Evolutionary conservation across 2,113 vertebrate genomes (phyloP).

Genomic region (Sardina pilchardus): DNA sequence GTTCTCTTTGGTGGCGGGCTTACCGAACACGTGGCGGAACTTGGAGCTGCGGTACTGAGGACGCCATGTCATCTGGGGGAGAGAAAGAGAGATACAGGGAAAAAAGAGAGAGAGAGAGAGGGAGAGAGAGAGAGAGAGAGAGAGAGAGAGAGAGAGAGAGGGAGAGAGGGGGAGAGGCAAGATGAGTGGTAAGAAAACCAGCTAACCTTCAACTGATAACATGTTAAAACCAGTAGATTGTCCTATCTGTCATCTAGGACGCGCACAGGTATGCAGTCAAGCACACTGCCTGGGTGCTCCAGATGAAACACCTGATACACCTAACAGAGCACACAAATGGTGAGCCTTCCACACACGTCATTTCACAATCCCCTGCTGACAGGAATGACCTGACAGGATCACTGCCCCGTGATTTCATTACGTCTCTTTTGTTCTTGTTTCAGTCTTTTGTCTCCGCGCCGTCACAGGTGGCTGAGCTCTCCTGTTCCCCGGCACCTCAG

Average conservation of each 20-base stretch:
- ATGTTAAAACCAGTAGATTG: neutral
- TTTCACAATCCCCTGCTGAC: neutral
- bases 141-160: neutral
- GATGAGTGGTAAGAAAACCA: too few species aligned
- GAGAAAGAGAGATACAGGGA: neutral
- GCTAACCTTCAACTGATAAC: neutral
- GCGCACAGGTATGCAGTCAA: neutral
- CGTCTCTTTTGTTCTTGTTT: neutral
- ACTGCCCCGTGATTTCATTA: neutral
- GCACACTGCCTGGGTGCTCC: neutral
- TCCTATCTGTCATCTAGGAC: neutral
- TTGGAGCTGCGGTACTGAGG: slow-evolving; percentile 84
- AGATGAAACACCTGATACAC: neutral
- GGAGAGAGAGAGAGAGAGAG: neutral
- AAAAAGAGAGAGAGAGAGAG: neutral
- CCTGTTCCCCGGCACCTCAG: neutral
- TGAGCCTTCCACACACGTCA: neutral
- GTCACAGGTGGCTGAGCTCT: neutral
- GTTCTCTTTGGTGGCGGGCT: slow-evolving; percentile 78
- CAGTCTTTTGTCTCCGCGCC: neutral
- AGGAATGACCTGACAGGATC: neutral
- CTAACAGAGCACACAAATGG: neutral
- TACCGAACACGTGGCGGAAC: slow-evolving; percentile 88
- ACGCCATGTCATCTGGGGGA: slow-evolving; percentile 85
- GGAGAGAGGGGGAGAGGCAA: neutral